Conservation (phyloP, 2,797 vertebrate species). For the Hydrolagus colliei region DNA sequence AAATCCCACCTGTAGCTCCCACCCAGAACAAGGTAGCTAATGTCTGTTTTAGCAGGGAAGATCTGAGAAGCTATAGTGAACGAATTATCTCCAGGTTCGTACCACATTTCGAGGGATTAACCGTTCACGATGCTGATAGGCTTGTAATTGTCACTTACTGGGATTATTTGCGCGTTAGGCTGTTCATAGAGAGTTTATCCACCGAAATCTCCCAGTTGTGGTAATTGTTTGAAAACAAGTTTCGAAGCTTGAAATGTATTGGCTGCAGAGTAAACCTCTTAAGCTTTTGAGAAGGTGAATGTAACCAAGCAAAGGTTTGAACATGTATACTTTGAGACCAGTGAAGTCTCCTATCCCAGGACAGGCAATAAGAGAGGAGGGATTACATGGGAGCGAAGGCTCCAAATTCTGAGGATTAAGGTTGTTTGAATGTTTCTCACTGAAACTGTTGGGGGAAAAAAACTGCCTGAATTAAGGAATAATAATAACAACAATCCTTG, state of each 20-base stretch:
- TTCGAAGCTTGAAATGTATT: constrained; percentile 12
- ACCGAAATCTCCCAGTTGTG: background rate
- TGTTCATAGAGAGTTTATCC: background rate
- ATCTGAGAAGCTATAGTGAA: background rate
- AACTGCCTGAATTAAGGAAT: too few relatives aligned
- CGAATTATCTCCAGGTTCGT: background rate
- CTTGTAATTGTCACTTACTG: background rate
- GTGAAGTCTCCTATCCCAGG: too few relatives aligned
- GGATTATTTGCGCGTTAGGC: background rate
- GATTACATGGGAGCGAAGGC: too few relatives aligned
- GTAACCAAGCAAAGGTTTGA: too few relatives aligned
- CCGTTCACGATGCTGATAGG: background rate
- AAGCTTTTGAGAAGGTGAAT: too few relatives aligned
- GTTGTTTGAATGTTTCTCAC: too few relatives aligned
- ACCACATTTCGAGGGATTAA: background rate
- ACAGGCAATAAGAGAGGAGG: too few relatives aligned
- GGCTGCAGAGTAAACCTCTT: too few relatives aligned
- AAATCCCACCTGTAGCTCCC: constrained; percentile 2
- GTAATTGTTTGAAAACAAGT: background rate
- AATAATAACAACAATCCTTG: too few relatives aligned
- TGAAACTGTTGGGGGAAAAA: too few relatives aligned
- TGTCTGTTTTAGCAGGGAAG: background rate
- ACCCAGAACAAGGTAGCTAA: constrained; percentile 1
- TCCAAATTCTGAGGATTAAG: too few relatives aligned
- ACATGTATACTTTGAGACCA: too few relatives aligned